These are phyloP conservation scores for Psylliodes chrysocephalus DNA, from an alignment of 2,888 invertebrate genomes.

Conservation along the genomic window DNA sequence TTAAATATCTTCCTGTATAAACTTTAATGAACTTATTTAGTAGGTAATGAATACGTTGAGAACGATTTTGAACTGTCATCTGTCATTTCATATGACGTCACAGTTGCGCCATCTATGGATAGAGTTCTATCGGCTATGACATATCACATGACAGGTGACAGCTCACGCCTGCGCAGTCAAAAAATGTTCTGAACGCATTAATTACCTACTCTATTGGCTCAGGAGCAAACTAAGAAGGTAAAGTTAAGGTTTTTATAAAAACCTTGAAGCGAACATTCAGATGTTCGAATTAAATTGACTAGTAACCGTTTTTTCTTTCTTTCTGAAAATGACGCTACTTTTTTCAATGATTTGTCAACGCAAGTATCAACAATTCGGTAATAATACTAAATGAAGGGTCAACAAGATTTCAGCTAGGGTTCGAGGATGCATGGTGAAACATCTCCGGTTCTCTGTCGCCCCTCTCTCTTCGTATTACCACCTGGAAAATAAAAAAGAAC, in stretches of 20 bases:
- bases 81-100: too few species aligned
- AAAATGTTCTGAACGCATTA: too few species aligned
- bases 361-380: constrained; percentile 58
- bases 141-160: too few species aligned
- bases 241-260: neutral
- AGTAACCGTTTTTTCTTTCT: neutral
- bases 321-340: too few species aligned
- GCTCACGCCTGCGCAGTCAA: too few species aligned
- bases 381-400: constrained; percentile 59
- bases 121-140: too few species aligned
- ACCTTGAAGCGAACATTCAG: neutral
- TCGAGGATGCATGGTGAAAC: constrained; percentile 59
- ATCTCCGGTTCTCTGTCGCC: constrained; percentile 50
- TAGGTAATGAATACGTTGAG: too few species aligned
- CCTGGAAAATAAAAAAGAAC: constrained; percentile 49
- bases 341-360: constrained; percentile 56
- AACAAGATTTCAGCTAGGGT: constrained; percentile 71
- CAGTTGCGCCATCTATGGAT: too few species aligned
- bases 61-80: too few species aligned
- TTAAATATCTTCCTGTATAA: too few species aligned
- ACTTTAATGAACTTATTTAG: too few species aligned
- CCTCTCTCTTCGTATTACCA: constrained; percentile 55
- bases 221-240: neutral
- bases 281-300: neutral
- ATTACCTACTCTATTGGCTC: too few species aligned